Percentiles rank a stretch among this genome's conserved stretches.
Conservation (phyloP, 1,140 invertebrate species). For the Thaumetopoea pityocampa region DNA sequence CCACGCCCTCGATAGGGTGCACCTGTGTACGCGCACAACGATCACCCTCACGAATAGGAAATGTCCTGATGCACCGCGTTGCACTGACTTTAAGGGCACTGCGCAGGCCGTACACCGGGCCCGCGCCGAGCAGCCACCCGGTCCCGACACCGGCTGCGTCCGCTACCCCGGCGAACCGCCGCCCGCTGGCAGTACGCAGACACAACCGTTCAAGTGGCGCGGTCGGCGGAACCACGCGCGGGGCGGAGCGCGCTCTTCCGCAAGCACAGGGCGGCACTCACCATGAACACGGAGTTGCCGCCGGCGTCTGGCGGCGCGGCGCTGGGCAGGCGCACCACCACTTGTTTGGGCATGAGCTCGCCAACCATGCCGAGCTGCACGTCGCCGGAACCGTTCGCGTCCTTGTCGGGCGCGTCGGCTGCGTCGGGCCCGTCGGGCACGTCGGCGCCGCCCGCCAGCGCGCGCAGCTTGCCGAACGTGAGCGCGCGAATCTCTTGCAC, state of each 20-base stretch:
- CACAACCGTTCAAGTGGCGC: no score
- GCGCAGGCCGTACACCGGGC: no score
- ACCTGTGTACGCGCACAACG: constrained; percentile 68
- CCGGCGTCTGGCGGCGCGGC: constrained; percentile 22
- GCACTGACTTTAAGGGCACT: no score
- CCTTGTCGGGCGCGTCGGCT: constrained; percentile 19
- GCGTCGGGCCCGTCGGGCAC: constrained; percentile 24
- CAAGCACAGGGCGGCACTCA: no score
- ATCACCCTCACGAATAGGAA: neutral
- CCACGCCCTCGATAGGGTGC: constrained; percentile 95
- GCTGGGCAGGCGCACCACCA: constrained; percentile 77
- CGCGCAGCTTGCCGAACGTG: constrained; percentile 84
- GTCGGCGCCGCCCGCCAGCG: constrained; percentile 73
- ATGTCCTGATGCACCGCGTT: no score
- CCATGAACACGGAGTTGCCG: constrained; percentile 71
- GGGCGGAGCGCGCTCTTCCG: no score
- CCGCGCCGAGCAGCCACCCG: no score
- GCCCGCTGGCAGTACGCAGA: no score
- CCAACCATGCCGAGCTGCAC: constrained; percentile 64
- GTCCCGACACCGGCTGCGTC: no score
- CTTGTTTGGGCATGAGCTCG: constrained; percentile 80
- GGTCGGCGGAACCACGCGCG: no score
- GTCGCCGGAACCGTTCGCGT: constrained; percentile 24
- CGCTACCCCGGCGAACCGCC: no score
- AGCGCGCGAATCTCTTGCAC: constrained; percentile 91